Conservation (phyloP, 2,888 invertebrate species). For the Lasioglossum malachurum region DNA sequence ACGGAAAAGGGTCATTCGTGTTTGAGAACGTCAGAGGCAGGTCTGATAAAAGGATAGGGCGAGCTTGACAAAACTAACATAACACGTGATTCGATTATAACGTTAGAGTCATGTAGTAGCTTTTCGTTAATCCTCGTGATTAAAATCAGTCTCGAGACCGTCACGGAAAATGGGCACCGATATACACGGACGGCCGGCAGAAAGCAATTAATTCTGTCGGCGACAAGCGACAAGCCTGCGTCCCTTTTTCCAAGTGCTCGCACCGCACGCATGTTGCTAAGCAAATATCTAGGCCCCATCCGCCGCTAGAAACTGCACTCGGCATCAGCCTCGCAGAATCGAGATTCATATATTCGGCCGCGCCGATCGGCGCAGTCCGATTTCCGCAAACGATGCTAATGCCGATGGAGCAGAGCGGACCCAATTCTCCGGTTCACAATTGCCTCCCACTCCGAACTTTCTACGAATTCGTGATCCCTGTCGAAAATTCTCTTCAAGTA, state of each 20-base stretch:
- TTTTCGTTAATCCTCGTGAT: not conserved
- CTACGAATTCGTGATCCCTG: constrained; percentile 9
- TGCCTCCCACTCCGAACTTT: constrained; percentile 66
- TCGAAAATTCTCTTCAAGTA: too few species aligned
- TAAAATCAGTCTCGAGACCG: not conserved
- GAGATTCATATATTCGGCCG: constrained; percentile 74
- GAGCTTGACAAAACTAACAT: not conserved
- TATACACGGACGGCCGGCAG: not conserved
- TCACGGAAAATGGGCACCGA: constrained; percentile 38
- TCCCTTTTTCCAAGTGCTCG: not conserved
- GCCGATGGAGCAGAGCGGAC: constrained; percentile 36
- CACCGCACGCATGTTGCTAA: constrained; percentile 60
- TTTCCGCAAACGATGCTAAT: constrained; percentile 73
- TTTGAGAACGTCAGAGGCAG: not conserved
- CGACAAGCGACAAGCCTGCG: constrained; percentile 26
- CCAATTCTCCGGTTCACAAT: constrained; percentile 67
- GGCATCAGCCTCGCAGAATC: constrained; percentile 43
- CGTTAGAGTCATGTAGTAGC: constrained; percentile 25
- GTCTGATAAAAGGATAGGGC: not conserved
- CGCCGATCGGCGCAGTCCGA: constrained; percentile 67
- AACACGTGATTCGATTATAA: constrained; percentile 18
- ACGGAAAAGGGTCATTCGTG: not conserved
- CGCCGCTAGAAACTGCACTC: constrained; percentile 69
- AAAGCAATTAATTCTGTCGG: constrained; percentile 51
- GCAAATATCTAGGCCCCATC: constrained; percentile 65